Percentiles rank a stretch among this genome's conserved stretches.
Conservation (phyloP, 2,113 vertebrate genomes). For the Apodemus sylvaticus region DNA sequence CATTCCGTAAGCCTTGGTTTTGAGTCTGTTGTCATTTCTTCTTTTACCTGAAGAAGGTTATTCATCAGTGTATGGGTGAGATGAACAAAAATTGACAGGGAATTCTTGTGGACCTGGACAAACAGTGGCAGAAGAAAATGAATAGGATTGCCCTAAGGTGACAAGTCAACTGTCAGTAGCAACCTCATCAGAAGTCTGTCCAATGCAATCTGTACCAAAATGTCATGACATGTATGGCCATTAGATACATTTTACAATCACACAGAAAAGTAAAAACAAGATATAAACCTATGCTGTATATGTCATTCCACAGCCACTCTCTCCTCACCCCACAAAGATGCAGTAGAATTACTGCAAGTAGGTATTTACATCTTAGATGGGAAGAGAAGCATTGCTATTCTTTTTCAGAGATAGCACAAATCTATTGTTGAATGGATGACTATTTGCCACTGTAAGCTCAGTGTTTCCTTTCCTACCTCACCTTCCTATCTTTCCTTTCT, state of each 20-base stretch:
- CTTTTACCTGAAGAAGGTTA: background rate
- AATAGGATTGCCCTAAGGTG: too few relatives aligned
- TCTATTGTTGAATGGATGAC: background rate
- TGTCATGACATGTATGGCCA: background rate
- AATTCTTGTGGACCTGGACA: background rate
- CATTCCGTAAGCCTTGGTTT: background rate
- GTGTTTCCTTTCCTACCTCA: background rate
- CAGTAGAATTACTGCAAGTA: background rate
- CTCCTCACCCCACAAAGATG: background rate
- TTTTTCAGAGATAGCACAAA: background rate
- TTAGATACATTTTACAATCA: background rate
- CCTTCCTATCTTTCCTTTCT: rapidly evolving
- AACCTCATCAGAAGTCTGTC: background rate
- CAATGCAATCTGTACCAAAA: background rate
- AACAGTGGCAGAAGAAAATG: background rate
- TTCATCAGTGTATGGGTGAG: background rate
- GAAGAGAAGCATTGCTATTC: background rate
- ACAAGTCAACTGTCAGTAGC: background rate
- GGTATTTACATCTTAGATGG: background rate
- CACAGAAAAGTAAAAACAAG: background rate
- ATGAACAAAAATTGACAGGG: background rate
- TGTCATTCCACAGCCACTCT: background rate
- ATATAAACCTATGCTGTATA: background rate
- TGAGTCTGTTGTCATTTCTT: background rate
- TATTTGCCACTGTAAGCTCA: background rate